Percentiles rank a stretch among this genome's conserved stretches.
These are phyloP conservation scores for Brienomyrus brachyistius DNA, from an alignment of 2,113 vertebrate species.

Conservation along the genomic window DNA sequence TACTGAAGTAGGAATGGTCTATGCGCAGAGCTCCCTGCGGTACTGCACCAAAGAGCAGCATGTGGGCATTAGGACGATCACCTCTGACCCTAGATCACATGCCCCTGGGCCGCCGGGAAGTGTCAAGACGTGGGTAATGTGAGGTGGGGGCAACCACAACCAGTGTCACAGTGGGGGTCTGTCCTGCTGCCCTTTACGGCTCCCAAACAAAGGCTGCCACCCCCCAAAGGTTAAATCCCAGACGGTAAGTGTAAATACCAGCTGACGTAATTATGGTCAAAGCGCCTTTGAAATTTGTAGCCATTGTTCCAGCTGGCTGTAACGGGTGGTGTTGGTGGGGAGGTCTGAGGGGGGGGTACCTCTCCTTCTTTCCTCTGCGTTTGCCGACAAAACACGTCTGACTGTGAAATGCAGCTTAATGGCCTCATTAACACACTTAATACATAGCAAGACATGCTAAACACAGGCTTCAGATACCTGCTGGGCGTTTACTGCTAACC, in stretches of 20 bases:
- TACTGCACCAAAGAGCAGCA: background rate
- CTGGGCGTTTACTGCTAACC: background rate
- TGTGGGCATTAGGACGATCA: background rate
- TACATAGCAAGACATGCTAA: background rate
- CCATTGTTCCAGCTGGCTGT: constrained; percentile 14
- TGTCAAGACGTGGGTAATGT: background rate
- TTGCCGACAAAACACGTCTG: background rate
- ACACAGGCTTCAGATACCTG: background rate
- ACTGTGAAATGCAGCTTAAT: background rate
- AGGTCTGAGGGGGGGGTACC: background rate
- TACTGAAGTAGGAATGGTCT: background rate
- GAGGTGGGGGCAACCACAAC: background rate
- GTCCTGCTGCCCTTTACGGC: background rate
- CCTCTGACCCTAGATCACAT: background rate
- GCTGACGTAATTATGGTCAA: constrained; percentile 26
- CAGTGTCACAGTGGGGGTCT: background rate
- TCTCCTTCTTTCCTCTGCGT: background rate
- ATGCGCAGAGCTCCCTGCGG: background rate
- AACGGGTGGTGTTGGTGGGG: background rate
- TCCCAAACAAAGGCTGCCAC: background rate
- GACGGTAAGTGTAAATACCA: constrained; percentile 37
- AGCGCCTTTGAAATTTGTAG: constrained; percentile 17
- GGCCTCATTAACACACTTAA: background rate
- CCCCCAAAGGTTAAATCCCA: constrained; percentile 11
- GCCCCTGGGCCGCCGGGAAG: background rate